Evolutionary conservation across 1,140 invertebrate genomes (phyloP), one percentile per base, ranked within the genome.

Genomic region (Drosophila mojavensis): DNA sequence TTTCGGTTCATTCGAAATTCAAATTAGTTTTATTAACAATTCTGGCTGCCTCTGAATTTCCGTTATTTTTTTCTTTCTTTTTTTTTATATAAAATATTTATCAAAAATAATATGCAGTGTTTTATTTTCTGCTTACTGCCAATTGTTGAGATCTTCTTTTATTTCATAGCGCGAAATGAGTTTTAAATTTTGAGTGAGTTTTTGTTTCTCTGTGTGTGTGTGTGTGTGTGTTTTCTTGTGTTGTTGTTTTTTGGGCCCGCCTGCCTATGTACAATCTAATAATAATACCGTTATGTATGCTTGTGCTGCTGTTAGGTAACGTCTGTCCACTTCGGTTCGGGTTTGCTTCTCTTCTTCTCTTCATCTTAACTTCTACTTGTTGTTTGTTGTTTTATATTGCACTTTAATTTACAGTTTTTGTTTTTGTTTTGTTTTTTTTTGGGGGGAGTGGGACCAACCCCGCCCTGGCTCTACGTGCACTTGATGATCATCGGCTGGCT

Each of bases 401-500:
- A 91, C 88, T 91, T 91, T 51, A 86, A 79, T 83, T 86, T 55
- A 47, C 70, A 26, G 17, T 36, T 51, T 58, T 54, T n/a, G 20
- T 24, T 24, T 24, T 2, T 30, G 0, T 3, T 30, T 30, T 30
- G 0, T 11, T 17, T 41, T 33, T 47, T 11, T 9, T 17, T 17
- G 17, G 17, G 17, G 17, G 17, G 17, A 17, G 17, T 17, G 17
- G 17, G 17, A 17, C 17, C 17, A 17, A 17, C 17, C 33, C 15
- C 43, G 0, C 33, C 0, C 43, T 45, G 17, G 9, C 24, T 75
- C 66, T 97, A 97, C 93, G 96, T 97, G 93, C 96, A 97, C 93
- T 97, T 96, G 80, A 97, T 97, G 79, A 97, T 96, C 93, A 97
- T 96, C 30, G 96, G 96, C 91, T 97, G 96, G 76, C 94, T 97